Evolutionary conservation across 2,113 vertebrate species (phyloP).

Genomic region (Dendrocopos noguchii): DNA sequence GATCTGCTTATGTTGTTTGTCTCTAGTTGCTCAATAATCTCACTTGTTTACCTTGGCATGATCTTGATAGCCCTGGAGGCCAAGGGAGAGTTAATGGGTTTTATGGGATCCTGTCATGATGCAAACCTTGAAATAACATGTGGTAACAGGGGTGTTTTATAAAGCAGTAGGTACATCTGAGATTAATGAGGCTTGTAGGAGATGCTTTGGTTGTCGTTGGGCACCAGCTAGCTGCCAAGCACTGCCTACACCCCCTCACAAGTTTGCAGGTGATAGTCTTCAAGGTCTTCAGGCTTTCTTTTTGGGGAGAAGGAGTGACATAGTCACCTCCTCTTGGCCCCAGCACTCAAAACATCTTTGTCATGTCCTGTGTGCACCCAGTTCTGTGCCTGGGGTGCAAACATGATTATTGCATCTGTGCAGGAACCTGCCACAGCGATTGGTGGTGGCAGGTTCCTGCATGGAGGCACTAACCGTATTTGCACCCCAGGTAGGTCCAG

Average conservation of each 20-base stretch:
- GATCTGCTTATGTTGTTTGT: background rate
- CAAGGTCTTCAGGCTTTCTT: background rate
- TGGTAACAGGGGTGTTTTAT: background rate
- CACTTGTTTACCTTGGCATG: background rate
- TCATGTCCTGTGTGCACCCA: background rate
- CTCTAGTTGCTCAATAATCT: background rate
- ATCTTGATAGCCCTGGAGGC: background rate
- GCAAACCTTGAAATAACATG: background rate
- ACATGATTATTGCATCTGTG: no score
- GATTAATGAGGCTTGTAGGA: background rate
- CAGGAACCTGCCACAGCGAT: no score
- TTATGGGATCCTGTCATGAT: background rate
- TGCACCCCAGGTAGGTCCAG: background rate
- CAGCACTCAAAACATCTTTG: background rate
- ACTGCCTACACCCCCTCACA: background rate
- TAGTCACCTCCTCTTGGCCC: background rate
- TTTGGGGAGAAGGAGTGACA: background rate
- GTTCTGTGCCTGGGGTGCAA: background rate
- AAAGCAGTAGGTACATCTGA: background rate
- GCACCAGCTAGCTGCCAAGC: background rate
- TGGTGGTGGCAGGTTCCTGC: background rate
- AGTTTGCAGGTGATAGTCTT: background rate
- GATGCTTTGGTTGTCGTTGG: background rate
- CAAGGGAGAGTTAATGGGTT: background rate
- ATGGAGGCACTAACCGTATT: fast-evolving